Percentiles rank a stretch among this genome's conserved stretches.
Conservation (phyloP, 53 echinoderm and acorn worm species). For the Paracentrotus lividus region DNA sequence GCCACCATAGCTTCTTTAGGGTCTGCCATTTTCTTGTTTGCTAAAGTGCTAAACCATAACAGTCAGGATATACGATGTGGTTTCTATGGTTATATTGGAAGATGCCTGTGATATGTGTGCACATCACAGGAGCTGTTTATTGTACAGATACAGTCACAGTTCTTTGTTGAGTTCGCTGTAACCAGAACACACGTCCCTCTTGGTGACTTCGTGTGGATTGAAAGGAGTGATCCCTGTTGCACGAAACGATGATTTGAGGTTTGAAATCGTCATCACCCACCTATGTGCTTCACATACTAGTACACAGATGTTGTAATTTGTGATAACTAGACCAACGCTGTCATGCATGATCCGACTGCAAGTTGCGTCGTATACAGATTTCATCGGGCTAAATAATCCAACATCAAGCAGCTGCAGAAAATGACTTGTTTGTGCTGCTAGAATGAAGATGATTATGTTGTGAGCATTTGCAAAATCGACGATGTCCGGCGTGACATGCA, state of each 20-base stretch:
- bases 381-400: background rate
- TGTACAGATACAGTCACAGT: background rate
- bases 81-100: background rate
- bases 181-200: no score
- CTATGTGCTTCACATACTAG: background rate
- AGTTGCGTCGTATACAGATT: background rate
- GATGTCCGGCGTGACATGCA: constrained; percentile 13
- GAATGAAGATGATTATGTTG: no score
- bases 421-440: constrained; percentile 39
- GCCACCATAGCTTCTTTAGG: background rate
- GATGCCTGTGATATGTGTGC: background rate
- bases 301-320: background rate
- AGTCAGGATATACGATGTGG: no score
- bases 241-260: constrained; percentile 32
- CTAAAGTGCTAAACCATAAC: no score
- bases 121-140: background rate
- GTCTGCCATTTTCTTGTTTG: background rate
- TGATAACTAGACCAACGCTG: background rate
- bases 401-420: constrained; percentile 55
- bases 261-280: background rate
- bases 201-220: constrained; percentile 2
- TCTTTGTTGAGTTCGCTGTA: background rate
- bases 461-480: background rate
- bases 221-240: constrained; percentile 53
- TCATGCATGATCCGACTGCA: background rate